A percentile compares a stretch with the other conserved stretches of the same genome.
Conservation (phyloP, 2,888 invertebrate species). For the Stratiomys singularior region DNA sequence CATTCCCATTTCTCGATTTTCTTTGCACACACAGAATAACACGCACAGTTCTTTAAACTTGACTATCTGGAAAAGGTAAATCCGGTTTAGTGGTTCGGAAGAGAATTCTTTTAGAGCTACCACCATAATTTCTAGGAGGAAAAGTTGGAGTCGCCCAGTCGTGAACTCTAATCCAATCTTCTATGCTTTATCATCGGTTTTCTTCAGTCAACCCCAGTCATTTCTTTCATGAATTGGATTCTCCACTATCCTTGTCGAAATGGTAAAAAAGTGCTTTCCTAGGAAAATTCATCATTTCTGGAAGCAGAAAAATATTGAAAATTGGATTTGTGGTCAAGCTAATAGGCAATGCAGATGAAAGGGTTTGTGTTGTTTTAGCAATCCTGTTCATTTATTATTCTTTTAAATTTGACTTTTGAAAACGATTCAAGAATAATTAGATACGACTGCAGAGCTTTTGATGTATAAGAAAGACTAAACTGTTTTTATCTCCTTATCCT, state of each 20-base stretch:
- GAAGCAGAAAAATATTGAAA: slow-evolving; percentile 33
- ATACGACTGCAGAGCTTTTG: too few relatives aligned
- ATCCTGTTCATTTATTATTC: slow-evolving; percentile 11
- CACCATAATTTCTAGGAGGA: slow-evolving; percentile 20
- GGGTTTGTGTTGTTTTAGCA: slow-evolving; percentile 18
- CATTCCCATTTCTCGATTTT: background rate
- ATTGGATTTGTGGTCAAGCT: slow-evolving; percentile 39
- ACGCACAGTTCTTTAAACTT: background rate
- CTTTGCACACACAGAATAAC: background rate
- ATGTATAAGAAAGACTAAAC: too few relatives aligned
- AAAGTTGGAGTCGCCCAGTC: slow-evolving; percentile 38
- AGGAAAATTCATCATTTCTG: slow-evolving; percentile 31
- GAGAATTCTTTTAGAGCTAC: slow-evolving; percentile 38
- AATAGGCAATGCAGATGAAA: slow-evolving; percentile 5
- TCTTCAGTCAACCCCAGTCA: slow-evolving; percentile 22
- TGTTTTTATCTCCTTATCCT: too few relatives aligned
- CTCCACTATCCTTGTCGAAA: slow-evolving; percentile 22
- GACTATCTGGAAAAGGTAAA: slow-evolving; percentile 8
- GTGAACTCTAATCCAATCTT: slow-evolving; percentile 43
- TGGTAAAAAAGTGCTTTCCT: slow-evolving; percentile 38
- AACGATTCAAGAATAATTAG: slow-evolving; percentile 21
- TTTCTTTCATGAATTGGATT: slow-evolving; percentile 18
- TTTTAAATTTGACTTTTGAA: slow-evolving; percentile 4
- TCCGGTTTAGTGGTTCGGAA: slow-evolving; percentile 34
- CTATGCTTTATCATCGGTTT: slow-evolving; percentile 43